These are phyloP conservation scores for Drosophila quasianomalipes DNA, from an alignment of 2,888 invertebrate species.

Conservation along the genomic window DNA sequence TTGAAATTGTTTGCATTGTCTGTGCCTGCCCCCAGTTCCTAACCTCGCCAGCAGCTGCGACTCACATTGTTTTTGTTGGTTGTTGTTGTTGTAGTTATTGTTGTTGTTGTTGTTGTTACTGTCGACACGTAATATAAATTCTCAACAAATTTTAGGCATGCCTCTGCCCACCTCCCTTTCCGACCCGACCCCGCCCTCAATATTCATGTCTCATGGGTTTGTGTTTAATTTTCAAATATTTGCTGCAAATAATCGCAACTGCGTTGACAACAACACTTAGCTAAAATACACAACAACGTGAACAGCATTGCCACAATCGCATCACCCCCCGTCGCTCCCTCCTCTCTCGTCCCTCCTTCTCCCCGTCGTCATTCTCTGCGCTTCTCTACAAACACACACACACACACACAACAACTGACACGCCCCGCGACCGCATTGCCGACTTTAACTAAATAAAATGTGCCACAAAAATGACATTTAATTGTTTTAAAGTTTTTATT, in stretches of 20 bases:
- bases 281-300: constrained; percentile 39
- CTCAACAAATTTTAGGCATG: constrained; percentile 71
- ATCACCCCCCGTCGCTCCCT: background rate
- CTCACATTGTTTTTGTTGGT: constrained; percentile 20
- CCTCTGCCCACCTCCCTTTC: constrained; percentile 14
- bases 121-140: constrained; percentile 79
- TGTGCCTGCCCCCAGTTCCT: constrained; percentile 56
- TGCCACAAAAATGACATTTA: constrained; percentile 77
- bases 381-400: background rate
- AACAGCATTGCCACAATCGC: constrained; percentile 14
- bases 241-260: constrained; percentile 73
- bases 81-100: constrained; percentile 36
- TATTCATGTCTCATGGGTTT: constrained; percentile 32
- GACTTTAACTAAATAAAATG: constrained; percentile 73
- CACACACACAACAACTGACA: constrained; percentile 16
- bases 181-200: background rate
- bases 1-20: constrained; percentile 80
- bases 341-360: too few species aligned
- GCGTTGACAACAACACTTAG: constrained; percentile 69
- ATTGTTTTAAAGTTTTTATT: constrained; percentile 56
- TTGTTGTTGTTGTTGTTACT: constrained; percentile 49
- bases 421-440: constrained; percentile 30
- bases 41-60: constrained; percentile 66
- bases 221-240: constrained; percentile 78
- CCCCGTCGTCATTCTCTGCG: background rate